phyloP scores from a whole-genome alignment of 2,113 vertebrate species.

The Camelus dromedarius region DNA sequence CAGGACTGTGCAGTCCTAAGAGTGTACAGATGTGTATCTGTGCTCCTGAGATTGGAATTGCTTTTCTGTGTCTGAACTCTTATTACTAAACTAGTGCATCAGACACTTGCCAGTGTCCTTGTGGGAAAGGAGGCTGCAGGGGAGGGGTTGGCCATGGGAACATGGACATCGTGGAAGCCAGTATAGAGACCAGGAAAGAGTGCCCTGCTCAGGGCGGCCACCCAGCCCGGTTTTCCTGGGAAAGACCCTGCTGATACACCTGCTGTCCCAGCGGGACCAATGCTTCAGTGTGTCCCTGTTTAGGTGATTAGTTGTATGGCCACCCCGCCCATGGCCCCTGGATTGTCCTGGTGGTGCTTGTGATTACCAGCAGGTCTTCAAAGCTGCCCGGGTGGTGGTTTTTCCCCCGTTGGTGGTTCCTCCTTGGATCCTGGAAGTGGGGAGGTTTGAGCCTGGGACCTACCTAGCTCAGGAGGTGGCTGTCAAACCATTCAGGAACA shows the following conservation, averaged over 20 bases:
- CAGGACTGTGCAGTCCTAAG: background rate
- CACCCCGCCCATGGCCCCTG: background rate
- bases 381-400: background rate
- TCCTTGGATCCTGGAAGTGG: background rate
- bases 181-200: background rate
- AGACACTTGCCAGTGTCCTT: background rate
- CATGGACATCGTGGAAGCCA: rapidly evolving
- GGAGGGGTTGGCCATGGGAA: background rate
- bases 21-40: rapidly evolving
- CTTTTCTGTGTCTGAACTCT: background rate
- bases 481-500: background rate
- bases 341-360: background rate
- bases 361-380: background rate
- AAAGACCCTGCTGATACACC: background rate
- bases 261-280: background rate
- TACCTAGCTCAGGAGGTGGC: background rate
- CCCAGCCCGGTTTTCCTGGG: background rate
- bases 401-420: background rate
- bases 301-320: background rate
- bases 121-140: background rate
- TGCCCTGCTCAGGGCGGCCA: background rate
- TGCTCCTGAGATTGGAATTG: background rate
- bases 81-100: background rate
- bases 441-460: background rate
- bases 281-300: background rate